Percentiles rank a stretch among this genome's conserved stretches.
These are phyloP conservation scores for Drosophila histrio DNA, from an alignment of 2,888 invertebrate species.

Conservation along the genomic window DNA sequence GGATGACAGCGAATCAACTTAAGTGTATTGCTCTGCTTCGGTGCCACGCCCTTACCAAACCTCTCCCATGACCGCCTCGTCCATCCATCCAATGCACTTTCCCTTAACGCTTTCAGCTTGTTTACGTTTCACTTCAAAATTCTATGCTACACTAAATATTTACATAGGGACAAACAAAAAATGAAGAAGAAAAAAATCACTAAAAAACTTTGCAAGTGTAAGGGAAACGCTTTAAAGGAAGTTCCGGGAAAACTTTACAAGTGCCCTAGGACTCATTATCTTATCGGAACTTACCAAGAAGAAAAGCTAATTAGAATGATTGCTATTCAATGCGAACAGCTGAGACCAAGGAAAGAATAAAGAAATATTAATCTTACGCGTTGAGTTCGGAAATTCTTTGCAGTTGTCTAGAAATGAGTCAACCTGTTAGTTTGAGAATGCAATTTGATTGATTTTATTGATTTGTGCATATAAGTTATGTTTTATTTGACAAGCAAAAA, in stretches of 20 bases:
- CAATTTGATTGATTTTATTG: conserved; percentile 31
- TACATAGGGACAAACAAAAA: conserved; percentile 46
- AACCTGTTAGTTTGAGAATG: not conserved
- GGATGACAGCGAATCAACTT: conserved; percentile 83
- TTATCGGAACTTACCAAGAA: conserved; percentile 22
- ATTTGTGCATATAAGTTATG: conserved; percentile 36
- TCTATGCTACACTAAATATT: conserved; percentile 74
- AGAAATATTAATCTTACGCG: conserved; percentile 6
- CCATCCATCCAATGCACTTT: conserved; percentile 67
- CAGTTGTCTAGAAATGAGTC: not conserved
- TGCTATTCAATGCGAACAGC: conserved; percentile 42
- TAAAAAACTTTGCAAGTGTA: conserved; percentile 52
- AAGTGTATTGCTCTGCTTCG: conserved; percentile 82
- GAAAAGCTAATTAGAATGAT: conserved; percentile 34
- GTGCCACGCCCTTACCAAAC: conserved; percentile 35
- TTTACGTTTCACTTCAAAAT: conserved; percentile 76
- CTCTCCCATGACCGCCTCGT: not conserved
- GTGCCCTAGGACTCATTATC: conserved; percentile 35
- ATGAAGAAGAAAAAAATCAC: not conserved
- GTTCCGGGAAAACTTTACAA: conserved; percentile 30
- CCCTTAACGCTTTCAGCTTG: conserved; percentile 71
- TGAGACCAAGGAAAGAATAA: conserved; percentile 18
- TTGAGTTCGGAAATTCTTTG: no score
- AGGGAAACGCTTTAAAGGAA: conserved; percentile 63
- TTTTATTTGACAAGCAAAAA: conserved; percentile 37